Evolutionary conservation across 2,797 vertebrate species (phyloP).

Genomic region (Ibycter americanus): DNA sequence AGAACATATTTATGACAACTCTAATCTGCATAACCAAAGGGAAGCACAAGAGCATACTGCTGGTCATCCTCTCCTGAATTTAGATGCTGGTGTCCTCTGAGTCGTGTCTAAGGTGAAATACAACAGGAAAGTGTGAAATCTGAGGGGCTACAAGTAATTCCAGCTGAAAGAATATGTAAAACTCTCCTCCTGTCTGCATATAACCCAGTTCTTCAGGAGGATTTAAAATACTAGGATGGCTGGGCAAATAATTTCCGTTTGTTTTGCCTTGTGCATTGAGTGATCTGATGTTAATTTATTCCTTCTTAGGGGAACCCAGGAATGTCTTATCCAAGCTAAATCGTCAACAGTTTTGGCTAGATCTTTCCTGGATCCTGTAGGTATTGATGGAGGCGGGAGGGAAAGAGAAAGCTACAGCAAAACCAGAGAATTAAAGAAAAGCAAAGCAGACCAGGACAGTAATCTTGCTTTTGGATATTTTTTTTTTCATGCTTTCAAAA

Average conservation of each 20-base stretch:
- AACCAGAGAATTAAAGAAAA: neutral
- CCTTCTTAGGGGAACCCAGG: neutral
- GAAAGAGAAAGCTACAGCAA: neutral
- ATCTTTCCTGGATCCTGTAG: neutral
- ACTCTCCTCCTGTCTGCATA: neutral
- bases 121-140: neutral
- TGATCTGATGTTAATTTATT: neutral
- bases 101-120: neutral
- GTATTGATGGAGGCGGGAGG: neutral
- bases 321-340: conserved; percentile 22
- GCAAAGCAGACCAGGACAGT: neutral
- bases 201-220: neutral
- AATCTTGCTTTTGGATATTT: conserved; percentile 51
- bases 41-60: neutral
- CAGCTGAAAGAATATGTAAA: neutral
- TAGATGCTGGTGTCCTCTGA: neutral
- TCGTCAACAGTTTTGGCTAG: conserved; percentile 15
- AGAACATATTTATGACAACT: accelerated
- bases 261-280: neutral
- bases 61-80: neutral
- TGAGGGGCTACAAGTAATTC: neutral
- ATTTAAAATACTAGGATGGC: neutral
- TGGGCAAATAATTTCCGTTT: neutral
- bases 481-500: conserved; percentile 16
- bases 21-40: neutral